phyloP scores from a whole-genome alignment of 2,113 vertebrate genomes.

The Ophiodon elongatus region DNA sequence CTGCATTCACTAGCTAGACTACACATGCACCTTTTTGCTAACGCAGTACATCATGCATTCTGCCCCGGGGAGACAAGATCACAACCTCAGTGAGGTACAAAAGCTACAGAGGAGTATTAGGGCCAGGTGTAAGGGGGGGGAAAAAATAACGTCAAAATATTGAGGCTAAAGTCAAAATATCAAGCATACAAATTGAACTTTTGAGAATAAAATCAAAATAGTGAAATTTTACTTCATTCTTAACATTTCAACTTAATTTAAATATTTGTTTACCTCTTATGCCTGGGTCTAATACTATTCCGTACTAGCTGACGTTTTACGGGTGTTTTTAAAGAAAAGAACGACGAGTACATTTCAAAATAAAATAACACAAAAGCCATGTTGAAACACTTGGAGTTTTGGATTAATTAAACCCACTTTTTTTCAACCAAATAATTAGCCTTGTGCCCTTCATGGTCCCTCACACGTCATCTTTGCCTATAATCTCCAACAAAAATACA shows the following conservation, averaged over 20 bases:
- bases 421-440: not conserved
- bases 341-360: not conserved
- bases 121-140: not conserved
- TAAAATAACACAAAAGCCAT: not conserved
- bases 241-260: too few species aligned
- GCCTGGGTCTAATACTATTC: not conserved
- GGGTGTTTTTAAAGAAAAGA: slow-evolving; percentile 12
- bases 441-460: slow-evolving; percentile 10
- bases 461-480: not conserved
- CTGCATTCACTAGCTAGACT: slow-evolving; percentile 49
- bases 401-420: not conserved
- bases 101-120: not conserved
- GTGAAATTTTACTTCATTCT: not conserved
- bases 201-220: not conserved
- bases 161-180: not conserved
- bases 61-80: slow-evolving; percentile 11
- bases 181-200: not conserved
- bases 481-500: not conserved
- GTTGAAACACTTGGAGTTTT: slow-evolving; percentile 3
- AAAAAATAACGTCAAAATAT: not conserved
- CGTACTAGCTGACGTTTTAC: not conserved
- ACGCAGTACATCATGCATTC: slow-evolving; percentile 57
- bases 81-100: slow-evolving; percentile 10
- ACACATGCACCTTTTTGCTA: slow-evolving; percentile 60
- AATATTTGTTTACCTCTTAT: too few species aligned